Conservation (phyloP, 2,888 invertebrate genomes). For the Agrotis segetum region DNA sequence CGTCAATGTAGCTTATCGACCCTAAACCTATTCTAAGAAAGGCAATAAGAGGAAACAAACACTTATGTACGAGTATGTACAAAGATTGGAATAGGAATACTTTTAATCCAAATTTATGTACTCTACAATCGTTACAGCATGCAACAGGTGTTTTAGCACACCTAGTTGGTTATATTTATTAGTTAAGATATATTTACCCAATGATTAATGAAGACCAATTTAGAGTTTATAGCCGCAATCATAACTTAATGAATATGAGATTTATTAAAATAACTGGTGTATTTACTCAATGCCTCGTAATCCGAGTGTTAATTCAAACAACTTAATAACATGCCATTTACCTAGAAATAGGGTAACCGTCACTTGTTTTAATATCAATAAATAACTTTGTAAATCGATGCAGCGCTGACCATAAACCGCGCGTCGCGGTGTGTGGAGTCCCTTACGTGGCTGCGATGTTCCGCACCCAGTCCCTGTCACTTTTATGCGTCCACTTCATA, state of each 20-base stretch:
- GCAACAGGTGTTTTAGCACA: neutral
- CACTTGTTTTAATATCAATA: constrained; percentile 52
- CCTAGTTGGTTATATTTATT: neutral
- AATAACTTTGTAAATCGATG: constrained; percentile 45
- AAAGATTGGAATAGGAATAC: neutral
- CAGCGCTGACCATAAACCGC: constrained; percentile 27
- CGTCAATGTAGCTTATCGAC: constrained; percentile 35
- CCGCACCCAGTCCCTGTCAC: constrained; percentile 77
- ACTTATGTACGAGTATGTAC: neutral
- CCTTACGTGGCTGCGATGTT: constrained; percentile 54
- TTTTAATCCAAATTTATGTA: neutral
- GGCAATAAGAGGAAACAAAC: neutral
- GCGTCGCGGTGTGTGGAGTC: constrained; percentile 34
- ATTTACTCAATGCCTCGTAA: constrained; percentile 38
- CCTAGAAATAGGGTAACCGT: constrained; percentile 45
- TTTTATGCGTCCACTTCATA: constrained; percentile 84
- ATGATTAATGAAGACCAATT: constrained; percentile 34
- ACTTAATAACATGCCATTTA: constrained; percentile 39
- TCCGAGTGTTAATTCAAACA: constrained; percentile 34
- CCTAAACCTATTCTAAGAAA: constrained; percentile 17
- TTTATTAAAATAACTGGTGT: constrained; percentile 45
- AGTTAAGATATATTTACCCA: constrained; percentile 28
- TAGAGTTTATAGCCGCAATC: constrained; percentile 17
- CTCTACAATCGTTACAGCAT: constrained; percentile 1
- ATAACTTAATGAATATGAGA: constrained; percentile 34